These are phyloP conservation scores for Pimephales promelas DNA, from an alignment of 2,113 vertebrate species.

Conservation along the genomic window DNA sequence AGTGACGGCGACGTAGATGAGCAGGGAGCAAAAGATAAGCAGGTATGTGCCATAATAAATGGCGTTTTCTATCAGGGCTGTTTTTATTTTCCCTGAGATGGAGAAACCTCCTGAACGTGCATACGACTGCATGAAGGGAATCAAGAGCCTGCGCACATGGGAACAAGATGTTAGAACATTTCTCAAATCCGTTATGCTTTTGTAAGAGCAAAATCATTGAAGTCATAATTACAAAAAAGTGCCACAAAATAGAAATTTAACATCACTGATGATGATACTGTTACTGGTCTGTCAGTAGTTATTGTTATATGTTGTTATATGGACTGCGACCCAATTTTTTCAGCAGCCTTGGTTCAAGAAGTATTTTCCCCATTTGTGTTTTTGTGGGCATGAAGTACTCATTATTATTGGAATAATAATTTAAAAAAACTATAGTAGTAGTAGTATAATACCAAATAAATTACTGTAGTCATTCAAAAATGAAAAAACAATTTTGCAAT, in stretches of 20 bases:
- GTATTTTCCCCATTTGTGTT: not conserved
- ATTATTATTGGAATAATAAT: not conserved
- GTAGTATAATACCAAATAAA: not conserved
- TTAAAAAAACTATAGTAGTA: not conserved
- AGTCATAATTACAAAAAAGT: not conserved
- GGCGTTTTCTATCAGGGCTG: slow-evolving; percentile 91
- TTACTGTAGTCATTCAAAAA: not conserved
- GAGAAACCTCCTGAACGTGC: slow-evolving; percentile 90
- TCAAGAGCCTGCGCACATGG: slow-evolving; percentile 81
- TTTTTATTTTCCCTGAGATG: slow-evolving; percentile 89
- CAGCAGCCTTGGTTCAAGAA: not conserved
- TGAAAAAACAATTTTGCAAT: not conserved
- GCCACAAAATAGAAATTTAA: not conserved
- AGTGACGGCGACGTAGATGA: slow-evolving; percentile 90
- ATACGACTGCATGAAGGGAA: slow-evolving; percentile 97
- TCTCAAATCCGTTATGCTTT: not conserved
- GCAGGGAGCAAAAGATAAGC: slow-evolving; percentile 90
- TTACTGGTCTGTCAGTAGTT: too few relatives aligned
- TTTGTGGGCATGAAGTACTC: not conserved
- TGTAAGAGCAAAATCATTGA: not conserved
- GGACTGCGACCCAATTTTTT: too few relatives aligned
- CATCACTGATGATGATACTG: not conserved
- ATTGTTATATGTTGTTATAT: too few relatives aligned
- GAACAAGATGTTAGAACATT: not conserved
- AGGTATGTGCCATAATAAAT: slow-evolving; percentile 95